Evolutionary conservation across 2,797 vertebrate species (phyloP).

Genomic region (Chaunax sp.): DNA sequence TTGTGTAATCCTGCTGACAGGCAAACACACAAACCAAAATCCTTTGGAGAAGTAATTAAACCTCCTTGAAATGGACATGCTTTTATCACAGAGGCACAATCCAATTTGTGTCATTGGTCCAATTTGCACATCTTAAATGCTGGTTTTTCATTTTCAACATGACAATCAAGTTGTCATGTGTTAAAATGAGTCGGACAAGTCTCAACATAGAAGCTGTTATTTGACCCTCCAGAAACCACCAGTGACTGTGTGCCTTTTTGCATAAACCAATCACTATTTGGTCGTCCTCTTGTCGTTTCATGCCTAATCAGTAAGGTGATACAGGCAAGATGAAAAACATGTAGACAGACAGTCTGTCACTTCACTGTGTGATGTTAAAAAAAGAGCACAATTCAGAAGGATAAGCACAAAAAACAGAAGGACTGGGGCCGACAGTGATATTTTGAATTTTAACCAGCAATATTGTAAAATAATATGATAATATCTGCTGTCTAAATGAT

Average conservation of each 20-base stretch:
- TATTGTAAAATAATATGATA: background rate
- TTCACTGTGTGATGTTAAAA: background rate
- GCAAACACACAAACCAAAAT: too few relatives aligned
- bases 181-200: too few relatives aligned
- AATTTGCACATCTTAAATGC: constrained; percentile 36
- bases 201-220: constrained; percentile 39
- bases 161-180: constrained; percentile 7
- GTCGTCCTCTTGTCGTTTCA: too few relatives aligned
- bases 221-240: constrained; percentile 19
- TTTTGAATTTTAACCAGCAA: constrained; percentile 20
- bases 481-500: background rate
- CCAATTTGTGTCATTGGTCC: constrained; percentile 4
- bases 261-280: constrained; percentile 18
- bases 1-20: too few relatives aligned
- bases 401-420: too few relatives aligned
- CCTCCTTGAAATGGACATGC: too few relatives aligned
- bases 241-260: constrained; percentile 7
- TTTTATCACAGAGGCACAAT: constrained; percentile 16
- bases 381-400: constrained; percentile 20
- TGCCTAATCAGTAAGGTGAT: constrained; percentile 5
- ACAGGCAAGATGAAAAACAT: constrained; percentile 24
- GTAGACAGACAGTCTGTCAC: constrained; percentile 44
- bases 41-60: too few relatives aligned
- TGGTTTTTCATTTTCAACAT: constrained; percentile 3
- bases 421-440: background rate